These are phyloP conservation scores for Balaeniceps rex DNA, from an alignment of 2,113 vertebrate species.

Conservation along the genomic window DNA sequence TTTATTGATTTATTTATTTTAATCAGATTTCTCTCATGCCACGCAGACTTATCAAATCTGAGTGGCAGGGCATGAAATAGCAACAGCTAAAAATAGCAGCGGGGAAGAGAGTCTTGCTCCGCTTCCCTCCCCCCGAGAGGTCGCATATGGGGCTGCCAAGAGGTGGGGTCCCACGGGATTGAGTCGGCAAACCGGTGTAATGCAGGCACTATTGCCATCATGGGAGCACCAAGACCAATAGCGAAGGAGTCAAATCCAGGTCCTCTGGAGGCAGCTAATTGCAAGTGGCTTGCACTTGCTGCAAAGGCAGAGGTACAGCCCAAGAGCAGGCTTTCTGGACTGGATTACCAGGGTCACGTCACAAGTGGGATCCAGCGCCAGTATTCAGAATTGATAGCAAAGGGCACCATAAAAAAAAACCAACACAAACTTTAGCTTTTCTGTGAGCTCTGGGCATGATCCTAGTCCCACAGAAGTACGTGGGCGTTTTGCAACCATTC, in stretches of 20 bases:
- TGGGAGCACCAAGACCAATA: neutral
- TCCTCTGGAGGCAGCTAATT: neutral
- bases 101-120: neutral
- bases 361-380: neutral
- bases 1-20: neutral
- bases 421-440: neutral
- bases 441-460: neutral
- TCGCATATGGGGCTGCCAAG: fast-evolving
- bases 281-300: neutral
- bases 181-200: fast-evolving
- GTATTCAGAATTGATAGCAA: fast-evolving
- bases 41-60: neutral
- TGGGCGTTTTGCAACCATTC: neutral
- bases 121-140: neutral
- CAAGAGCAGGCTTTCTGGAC: neutral
- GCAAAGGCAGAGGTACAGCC: neutral
- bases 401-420: neutral
- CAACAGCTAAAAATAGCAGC: neutral
- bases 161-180: fast-evolving
- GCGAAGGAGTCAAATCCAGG: neutral
- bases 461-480: neutral
- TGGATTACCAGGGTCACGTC: fast-evolving
- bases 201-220: fast-evolving
- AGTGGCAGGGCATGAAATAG: neutral
- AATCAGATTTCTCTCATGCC: neutral